phyloP scores from a whole-genome alignment of 2,797 vertebrate genomes.

The Catharus ustulatus region DNA sequence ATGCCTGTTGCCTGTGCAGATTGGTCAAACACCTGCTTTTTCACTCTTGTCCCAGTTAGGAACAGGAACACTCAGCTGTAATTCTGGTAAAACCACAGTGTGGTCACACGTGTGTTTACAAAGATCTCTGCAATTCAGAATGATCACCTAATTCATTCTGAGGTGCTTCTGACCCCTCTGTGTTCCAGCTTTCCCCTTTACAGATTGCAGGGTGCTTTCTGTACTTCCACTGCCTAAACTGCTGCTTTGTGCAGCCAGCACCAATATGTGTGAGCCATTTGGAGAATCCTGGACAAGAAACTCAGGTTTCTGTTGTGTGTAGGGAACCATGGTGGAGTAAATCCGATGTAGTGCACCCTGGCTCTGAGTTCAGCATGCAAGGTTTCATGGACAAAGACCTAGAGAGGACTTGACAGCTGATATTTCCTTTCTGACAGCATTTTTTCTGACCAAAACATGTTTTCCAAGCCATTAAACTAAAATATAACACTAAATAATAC shows the following conservation, averaged over 20 bases:
- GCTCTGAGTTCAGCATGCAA: background rate
- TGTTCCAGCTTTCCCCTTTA: background rate
- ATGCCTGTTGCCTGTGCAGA: background rate
- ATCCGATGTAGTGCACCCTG: background rate
- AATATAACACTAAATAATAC: background rate
- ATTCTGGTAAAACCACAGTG: background rate
- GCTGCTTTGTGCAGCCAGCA: background rate
- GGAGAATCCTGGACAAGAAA: background rate
- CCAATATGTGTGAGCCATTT: background rate
- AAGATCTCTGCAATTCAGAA: background rate
- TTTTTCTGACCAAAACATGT: background rate
- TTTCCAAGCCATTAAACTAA: background rate
- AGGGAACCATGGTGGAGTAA: background rate
- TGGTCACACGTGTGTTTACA: background rate
- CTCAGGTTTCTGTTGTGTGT: background rate
- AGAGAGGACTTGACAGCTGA: background rate
- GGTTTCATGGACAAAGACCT: background rate
- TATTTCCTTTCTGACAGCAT: background rate
- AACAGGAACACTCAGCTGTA: background rate
- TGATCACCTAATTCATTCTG: background rate
- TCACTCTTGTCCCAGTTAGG: background rate
- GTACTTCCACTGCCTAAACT: background rate
- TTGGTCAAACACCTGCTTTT: background rate
- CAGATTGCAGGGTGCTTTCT: accelerated
- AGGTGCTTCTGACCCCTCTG: background rate